Evolutionary conservation across 2,113 vertebrate species (phyloP).

Genomic region (Chionomys nivalis): DNA sequence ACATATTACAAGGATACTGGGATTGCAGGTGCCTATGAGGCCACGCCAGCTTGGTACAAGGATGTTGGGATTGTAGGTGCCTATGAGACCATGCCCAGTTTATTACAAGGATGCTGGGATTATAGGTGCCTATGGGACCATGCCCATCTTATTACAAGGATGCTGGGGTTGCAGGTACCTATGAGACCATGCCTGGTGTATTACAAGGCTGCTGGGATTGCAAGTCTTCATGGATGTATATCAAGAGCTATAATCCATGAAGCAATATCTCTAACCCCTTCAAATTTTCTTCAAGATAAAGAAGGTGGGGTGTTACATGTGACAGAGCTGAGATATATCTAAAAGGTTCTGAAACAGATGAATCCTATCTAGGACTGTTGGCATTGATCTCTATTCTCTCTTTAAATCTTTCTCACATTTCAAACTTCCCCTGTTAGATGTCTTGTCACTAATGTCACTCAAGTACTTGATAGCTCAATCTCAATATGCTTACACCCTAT

Average conservation of each 20-base stretch:
- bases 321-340: neutral
- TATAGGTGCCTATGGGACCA: neutral
- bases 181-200: neutral
- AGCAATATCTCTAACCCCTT: neutral
- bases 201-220: neutral
- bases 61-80: neutral
- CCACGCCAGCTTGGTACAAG: neutral
- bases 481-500: neutral
- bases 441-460: conserved; percentile 18
- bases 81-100: neutral
- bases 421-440: neutral
- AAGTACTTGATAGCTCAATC: conserved; percentile 24
- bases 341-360: neutral
- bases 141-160: neutral
- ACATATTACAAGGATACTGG: neutral
- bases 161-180: neutral
- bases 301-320: neutral
- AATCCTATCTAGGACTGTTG: neutral
- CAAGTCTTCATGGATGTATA: neutral
- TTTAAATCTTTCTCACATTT: conserved; percentile 22
- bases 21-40: neutral
- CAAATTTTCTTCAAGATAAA: neutral
- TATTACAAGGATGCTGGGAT: neutral
- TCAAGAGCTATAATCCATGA: too few relatives aligned
- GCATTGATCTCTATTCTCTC: conserved; percentile 5